A percentile compares a stretch with the other conserved stretches of the same genome.
phyloP scores from a whole-genome alignment of 2,888 invertebrate species.

The Trachelus iudaicus region DNA sequence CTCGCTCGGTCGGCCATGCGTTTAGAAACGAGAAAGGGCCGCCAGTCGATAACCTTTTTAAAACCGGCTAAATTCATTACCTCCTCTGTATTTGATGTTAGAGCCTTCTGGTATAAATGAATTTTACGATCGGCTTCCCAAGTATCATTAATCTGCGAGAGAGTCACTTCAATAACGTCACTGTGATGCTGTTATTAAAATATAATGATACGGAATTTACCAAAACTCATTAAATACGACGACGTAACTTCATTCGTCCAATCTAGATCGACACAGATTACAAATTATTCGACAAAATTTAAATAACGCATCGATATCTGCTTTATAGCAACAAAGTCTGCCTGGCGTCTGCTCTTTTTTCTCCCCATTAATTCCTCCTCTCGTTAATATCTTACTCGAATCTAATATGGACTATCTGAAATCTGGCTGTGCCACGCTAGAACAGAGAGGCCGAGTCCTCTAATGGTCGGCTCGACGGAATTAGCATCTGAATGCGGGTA shows the following conservation, averaged over 20 bases:
- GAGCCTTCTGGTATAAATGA: slow-evolving; percentile 8
- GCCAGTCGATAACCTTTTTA: slow-evolving; percentile 46
- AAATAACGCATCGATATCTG: neutral
- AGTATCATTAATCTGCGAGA: neutral
- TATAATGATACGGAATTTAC: neutral
- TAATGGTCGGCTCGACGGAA: slow-evolving; percentile 45
- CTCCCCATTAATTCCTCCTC: neutral
- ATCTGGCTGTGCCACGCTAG: neutral
- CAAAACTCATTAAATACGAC: neutral
- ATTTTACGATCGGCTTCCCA: slow-evolving; percentile 6
- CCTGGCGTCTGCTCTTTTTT: neutral
- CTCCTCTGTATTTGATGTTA: slow-evolving; percentile 28
- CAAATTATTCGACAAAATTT: neutral
- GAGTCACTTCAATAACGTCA: neutral
- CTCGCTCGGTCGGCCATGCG: slow-evolving; percentile 37
- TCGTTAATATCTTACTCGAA: neutral
- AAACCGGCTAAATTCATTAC: slow-evolving; percentile 45
- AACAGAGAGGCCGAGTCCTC: slow-evolving; percentile 17
- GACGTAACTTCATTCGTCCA: neutral
- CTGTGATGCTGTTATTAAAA: neutral
- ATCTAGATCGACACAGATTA: neutral
- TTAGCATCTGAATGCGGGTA: slow-evolving; percentile 54
- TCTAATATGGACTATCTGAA: neutral
- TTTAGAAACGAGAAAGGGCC: slow-evolving; percentile 37
- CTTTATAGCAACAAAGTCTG: neutral